A percentile compares a stretch with the other conserved stretches of the same genome.
phyloP scores from a whole-genome alignment of 2,113 vertebrate species.

The Numenius arquata region DNA sequence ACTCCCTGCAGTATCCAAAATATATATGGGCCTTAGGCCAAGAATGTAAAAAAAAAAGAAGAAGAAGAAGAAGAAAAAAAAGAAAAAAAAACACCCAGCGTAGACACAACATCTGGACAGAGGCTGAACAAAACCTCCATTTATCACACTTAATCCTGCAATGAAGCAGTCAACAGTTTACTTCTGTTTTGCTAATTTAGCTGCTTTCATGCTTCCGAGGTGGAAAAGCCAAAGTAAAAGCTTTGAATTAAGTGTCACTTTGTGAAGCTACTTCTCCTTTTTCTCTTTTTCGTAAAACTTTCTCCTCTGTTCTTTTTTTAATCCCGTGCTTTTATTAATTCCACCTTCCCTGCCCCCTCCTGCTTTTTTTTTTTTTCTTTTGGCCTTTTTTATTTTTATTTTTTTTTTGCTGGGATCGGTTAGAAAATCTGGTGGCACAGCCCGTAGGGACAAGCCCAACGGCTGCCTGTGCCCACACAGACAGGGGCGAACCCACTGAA shows the following conservation, averaged over 20 bases:
- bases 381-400: accelerated
- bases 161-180: slow-evolving; percentile 91
- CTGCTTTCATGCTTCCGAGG: slow-evolving; percentile 79
- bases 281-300: background rate
- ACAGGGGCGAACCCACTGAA: background rate
- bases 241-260: slow-evolving; percentile 75
- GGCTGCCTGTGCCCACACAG: background rate
- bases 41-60: slow-evolving; percentile 90
- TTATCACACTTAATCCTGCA: slow-evolving; percentile 95
- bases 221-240: slow-evolving; percentile 72
- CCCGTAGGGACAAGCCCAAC: background rate
- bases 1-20: slow-evolving; percentile 99
- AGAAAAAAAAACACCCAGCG: slow-evolving; percentile 77
- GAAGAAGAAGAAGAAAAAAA: slow-evolving; percentile 71
- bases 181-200: slow-evolving; percentile 91
- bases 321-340: slow-evolving; percentile 17
- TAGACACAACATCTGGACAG: slow-evolving; percentile 99
- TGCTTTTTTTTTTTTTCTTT: background rate
- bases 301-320: background rate
- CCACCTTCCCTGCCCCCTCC: background rate
- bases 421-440: background rate
- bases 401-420: no score
- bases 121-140: slow-evolving; percentile 98
- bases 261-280: slow-evolving; percentile 53
- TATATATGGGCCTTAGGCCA: slow-evolving; percentile 96